Base-by-base conservation (phyloP, 2,797 vertebrate species). In the Bradypodion ventrale region DNA sequence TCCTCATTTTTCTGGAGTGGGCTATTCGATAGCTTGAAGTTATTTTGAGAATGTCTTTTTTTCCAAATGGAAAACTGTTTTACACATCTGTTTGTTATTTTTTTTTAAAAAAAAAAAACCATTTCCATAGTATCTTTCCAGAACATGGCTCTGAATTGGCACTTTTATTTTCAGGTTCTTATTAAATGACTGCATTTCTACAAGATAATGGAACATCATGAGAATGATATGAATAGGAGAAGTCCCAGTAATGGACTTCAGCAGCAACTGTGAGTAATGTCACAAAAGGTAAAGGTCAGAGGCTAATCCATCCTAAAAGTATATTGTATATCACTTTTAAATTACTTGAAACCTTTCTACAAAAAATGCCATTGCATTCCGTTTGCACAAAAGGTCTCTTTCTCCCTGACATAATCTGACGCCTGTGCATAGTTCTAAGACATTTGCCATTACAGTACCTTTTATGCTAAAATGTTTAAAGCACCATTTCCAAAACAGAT, bases 201-300 rank as follows among this genome's bases (percentile, higher is more conserved):
- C 89, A 91, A 12, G 60, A 84, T 90, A 93, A 92, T 86, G 84
- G 88, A 63, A 92, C 88, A 81, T 92, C 95, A 95, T 93, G 65
- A 91, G 23, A 90, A 91, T 88, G 87, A 90, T 82, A 82, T 92
- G 92, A 93, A 93, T 91, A 88, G 89, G 40, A 88, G 82, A 93
- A 92, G 94, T 91, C 93, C 93, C 92, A 86, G 82, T 94, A 92
- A 89, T 84, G 89, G 77, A 88, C 88, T 93, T 94, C 93, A 93
- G 90, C 92, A 86, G 84, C 89, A 92, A 72, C 92, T 85, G 89
- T 92, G 85, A 92, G 68, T 90, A 93, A 90, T 91, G 66, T 89
- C 86, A 92, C 21, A 7, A n/a, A 90, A 91, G 87, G 80, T 90
- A 95, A 94, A 95, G 91, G 91, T 94, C 90, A 91, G 93, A 85